phyloP scores from a whole-genome alignment of 2,888 invertebrate genomes.

The Habrosyne pyritoides region DNA sequence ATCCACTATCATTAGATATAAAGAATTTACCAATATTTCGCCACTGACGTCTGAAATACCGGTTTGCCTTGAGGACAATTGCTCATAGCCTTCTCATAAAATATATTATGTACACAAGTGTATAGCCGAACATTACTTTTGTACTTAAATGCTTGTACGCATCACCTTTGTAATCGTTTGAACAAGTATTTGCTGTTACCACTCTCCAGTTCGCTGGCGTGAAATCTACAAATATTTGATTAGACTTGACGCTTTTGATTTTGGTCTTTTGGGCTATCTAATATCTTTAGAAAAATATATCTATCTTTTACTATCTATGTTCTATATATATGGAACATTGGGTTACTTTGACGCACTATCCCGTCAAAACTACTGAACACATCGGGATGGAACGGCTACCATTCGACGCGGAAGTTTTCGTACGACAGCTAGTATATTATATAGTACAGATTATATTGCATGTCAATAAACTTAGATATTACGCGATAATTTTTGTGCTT shows the following conservation, averaged over 20 bases:
- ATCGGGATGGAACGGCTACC: no score
- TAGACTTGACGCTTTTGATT: background rate
- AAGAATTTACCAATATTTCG: conserved; percentile 16
- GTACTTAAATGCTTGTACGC: conserved; percentile 9
- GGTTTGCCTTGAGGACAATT: conserved; percentile 31
- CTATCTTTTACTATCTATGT: no score
- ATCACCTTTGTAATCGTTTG: conserved; percentile 6
- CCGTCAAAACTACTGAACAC: no score
- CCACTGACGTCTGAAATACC: conserved; percentile 20
- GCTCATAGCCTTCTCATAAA: conserved; percentile 22
- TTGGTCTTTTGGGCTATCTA: background rate
- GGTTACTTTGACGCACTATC: no score
- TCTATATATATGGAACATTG: no score
- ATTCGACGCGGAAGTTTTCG: no score
- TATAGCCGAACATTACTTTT: conserved; percentile 15
- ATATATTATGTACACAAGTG: conserved; percentile 32
- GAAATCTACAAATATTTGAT: background rate
- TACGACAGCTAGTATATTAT: no score
- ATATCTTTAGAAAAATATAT: no score
- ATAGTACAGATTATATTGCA: no score
- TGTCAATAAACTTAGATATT: no score
- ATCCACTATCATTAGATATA: background rate
- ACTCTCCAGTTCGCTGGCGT: background rate
- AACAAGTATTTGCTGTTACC: conserved; percentile 5
- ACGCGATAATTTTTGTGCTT: no score